phyloP scores from a whole-genome alignment of 2,113 vertebrate species.

The Callipepla californica region DNA sequence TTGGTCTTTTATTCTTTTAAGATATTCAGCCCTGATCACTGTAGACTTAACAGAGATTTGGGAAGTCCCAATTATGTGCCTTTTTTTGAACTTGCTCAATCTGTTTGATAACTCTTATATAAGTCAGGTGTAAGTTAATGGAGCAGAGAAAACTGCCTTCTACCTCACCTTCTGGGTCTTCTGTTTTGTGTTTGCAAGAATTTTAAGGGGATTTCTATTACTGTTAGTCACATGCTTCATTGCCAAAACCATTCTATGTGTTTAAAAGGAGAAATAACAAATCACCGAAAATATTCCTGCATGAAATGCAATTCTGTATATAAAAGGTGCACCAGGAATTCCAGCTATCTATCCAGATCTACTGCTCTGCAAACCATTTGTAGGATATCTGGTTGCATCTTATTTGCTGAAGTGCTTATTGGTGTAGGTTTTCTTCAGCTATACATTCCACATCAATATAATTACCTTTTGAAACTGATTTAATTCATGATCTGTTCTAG shows the following conservation, averaged over 20 bases:
- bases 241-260: constrained; percentile 1
- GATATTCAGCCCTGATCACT: neutral
- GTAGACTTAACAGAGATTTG: neutral
- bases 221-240: constrained; percentile 16
- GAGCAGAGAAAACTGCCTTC: neutral
- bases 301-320: neutral
- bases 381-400: neutral
- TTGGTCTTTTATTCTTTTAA: neutral
- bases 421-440: neutral
- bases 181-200: neutral
- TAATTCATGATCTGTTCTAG: neutral
- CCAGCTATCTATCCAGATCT: constrained; percentile 30
- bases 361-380: neutral
- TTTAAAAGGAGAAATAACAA: constrained; percentile 20
- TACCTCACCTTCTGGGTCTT: neutral
- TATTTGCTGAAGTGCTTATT: neutral
- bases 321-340: neutral
- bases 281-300: neutral
- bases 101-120: constrained; percentile 11
- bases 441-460: neutral
- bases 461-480: neutral
- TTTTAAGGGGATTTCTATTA: constrained; percentile 23
- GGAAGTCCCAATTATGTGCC: neutral
- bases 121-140: constrained; percentile 36
- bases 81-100: neutral